Evolutionary conservation across 2,888 invertebrate species (phyloP), one percentile per base, ranked within the genome.

Genomic region (Diaperis boleti): DNA sequence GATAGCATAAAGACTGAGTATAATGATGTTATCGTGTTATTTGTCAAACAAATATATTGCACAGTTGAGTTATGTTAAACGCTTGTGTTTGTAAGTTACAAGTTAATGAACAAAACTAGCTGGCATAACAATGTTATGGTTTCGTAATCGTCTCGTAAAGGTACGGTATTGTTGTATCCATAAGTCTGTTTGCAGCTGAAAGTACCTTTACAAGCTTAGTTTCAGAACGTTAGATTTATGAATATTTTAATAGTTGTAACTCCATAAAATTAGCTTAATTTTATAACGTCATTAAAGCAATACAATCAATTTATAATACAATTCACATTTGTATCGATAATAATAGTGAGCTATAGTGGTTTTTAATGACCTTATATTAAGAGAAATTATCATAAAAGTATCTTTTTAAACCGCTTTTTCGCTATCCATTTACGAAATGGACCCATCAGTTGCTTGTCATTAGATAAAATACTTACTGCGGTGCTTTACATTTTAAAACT

Each of bases 361-460:
- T 68, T 60, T 60, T 59, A 65, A 62, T 68, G 66, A 62, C 52
- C 54, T 39, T 64, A 65, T 67, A 63, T 57, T 44, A 47, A 45
- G 56, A 57, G 37, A 57, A 57, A 45, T 55, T 55, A 57, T 47
- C 41, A 59, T 50, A 57, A 59, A 59, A 59, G 18, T 59, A 29
- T 41, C 42, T 50, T 49, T 49, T 50, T 20, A 50, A 41, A 18
- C 29, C 7, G 52, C 42, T 52, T 33, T 60, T 60, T 60, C 52
- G 52, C 44, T 60, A 52, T 60, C 52, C 50, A 47, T 47, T 50
- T 60, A 42, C 52, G 52, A 62, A 62, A 57, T 62, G 41, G 57
- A 50, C 54, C 59, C 37, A 63, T 56, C 59, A 52, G 45, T 31
- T 59, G 62, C 13, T 59, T 59, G 59, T 63, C 54, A 45, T 50